Evolutionary conservation across 2,113 vertebrate genomes (phyloP), one percentile per base, ranked within the genome.

Genomic region (Saimiri boliviensis): DNA sequence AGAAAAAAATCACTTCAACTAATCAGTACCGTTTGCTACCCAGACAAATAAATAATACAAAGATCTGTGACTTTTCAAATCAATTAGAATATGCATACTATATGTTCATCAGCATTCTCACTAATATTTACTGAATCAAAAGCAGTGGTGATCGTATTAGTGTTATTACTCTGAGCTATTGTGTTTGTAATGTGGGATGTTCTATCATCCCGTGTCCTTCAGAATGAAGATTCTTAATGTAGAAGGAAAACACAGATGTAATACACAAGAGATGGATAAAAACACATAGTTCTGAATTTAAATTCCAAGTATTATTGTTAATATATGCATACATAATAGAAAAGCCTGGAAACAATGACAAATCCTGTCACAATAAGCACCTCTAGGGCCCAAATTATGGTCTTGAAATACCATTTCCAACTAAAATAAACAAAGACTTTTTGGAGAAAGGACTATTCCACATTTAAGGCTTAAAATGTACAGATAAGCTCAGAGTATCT

Each of bases 11-110:
- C 80, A 74, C 74, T 81, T 35, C 47, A 70, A 70, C 49, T 87
- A 76, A 76, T 56, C 70, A 82, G 70, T 56, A 89, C n/a, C 70
- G n/a, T 66, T 52, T 96, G 16, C 68, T 40, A 80, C 19, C 68
- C 27, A 60, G n/a, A 89, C 47, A 93, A 86, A 96, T 70, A 93
- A 83, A 74, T 70, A 93, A 73, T 27, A 88, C 8, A 85, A n/a
- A 71, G 27, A 3, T 83, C 83, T 91, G 42, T 40, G 85, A 71
- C 70, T 92, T 95, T 89, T 82, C 74, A 94, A 94, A 66, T 60
- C 16, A 66, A 49, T 90, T 91, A 94, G 45, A 91, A 88, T 42
- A 80, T 13, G 4, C 8, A 45, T 25, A 68, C 30, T 76, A 82
- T 12, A 27, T 54, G 37, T 68, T 56, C 30, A 87, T 66, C n/a